Percentiles rank a stretch among this genome's conserved stretches.
Conservation (phyloP, 1,140 invertebrate genomes). For the Pachyrhynchus sulphureomaculatus region DNA sequence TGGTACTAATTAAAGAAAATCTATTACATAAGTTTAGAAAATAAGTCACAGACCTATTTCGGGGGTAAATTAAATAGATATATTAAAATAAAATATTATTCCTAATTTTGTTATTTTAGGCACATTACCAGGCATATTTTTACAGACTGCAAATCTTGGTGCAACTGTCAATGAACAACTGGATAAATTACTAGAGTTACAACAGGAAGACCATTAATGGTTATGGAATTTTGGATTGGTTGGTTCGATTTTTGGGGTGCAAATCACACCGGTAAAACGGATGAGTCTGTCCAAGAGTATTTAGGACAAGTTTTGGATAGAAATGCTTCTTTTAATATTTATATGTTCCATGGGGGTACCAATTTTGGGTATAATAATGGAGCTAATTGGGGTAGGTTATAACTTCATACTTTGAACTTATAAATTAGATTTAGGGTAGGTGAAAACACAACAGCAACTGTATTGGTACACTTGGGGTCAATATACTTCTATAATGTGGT, state of each 20-base stretch:
- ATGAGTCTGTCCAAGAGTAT: slow-evolving; percentile 10
- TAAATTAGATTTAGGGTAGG: slow-evolving; percentile 46
- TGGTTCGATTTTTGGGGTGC: slow-evolving; percentile 34
- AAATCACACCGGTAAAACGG: slow-evolving; percentile 23
- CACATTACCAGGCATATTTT: slow-evolving; percentile 7
- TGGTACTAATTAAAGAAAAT: no score
- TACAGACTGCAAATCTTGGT: slow-evolving; percentile 28
- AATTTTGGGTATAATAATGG: slow-evolving; percentile 70
- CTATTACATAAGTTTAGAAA: no score
- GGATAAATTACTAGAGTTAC: slow-evolving; percentile 11
- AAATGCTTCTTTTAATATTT: slow-evolving; percentile 63
- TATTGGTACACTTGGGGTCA: no score
- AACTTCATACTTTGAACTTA: slow-evolving; percentile 6
- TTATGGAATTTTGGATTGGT: slow-evolving; percentile 43
- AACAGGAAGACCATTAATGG: slow-evolving; percentile 30
- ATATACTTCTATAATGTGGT: no score
- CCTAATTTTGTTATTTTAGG: background rate
- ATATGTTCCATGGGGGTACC: slow-evolving; percentile 73
- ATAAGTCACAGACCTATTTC: no score
- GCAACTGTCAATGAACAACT: slow-evolving; percentile 2
- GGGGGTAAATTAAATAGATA: no score
- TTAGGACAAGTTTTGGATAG: slow-evolving; percentile 37
- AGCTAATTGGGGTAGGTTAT: slow-evolving; percentile 40
- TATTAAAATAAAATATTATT: no score
- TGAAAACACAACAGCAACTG: slow-evolving; percentile 51